Evolutionary conservation across 2,797 vertebrate genomes (phyloP).

Genomic region (Chaetophractus vellerosus): DNA sequence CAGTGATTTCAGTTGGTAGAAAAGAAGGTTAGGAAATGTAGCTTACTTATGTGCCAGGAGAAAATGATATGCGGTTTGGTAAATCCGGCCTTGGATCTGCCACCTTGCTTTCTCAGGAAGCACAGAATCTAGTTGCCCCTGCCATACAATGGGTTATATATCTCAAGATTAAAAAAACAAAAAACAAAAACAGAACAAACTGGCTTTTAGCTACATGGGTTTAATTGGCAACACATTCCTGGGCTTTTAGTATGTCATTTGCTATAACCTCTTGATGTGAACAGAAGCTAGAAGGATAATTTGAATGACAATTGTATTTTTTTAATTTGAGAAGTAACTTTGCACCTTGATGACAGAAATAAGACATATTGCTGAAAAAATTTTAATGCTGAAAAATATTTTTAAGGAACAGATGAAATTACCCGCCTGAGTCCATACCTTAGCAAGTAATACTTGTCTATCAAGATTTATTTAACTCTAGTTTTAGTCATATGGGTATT

Average conservation of each 20-base stretch:
- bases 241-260: constrained; percentile 64
- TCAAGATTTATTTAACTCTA: constrained; percentile 48
- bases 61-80: constrained; percentile 42
- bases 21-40: background rate
- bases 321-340: constrained; percentile 70
- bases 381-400: constrained; percentile 57
- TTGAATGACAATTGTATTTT: constrained; percentile 69
- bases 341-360: constrained; percentile 58
- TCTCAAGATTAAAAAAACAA: background rate
- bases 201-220: constrained; percentile 15
- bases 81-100: background rate
- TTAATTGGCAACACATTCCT: constrained; percentile 61
- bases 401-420: constrained; percentile 66
- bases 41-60: background rate
- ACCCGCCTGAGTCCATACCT: background rate
- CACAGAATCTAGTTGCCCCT: background rate
- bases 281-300: constrained; percentile 59
- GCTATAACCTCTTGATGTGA: constrained; percentile 39
- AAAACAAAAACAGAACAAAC: background rate
- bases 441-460: constrained; percentile 54
- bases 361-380: constrained; percentile 71
- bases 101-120: background rate
- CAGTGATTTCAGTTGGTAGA: background rate
- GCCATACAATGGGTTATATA: background rate
- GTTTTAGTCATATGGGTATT: constrained; percentile 62